A percentile compares a stretch with the other conserved stretches of the same genome.
Evolutionary conservation across 1,140 invertebrate species (phyloP).

Genomic region (Drosophila tani): DNA sequence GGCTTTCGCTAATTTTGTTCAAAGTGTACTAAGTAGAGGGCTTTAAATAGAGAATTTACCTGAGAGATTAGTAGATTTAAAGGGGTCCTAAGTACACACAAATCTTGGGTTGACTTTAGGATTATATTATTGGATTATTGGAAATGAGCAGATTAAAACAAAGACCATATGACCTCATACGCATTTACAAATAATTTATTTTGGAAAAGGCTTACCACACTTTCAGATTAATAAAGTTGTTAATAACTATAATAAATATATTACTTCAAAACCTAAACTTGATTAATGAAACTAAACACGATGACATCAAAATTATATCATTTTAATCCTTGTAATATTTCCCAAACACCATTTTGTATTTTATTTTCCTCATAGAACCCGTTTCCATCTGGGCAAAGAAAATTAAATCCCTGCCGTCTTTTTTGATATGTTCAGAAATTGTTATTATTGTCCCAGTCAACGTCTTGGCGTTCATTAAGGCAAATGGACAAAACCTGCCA

Average conservation of each 20-base stretch:
- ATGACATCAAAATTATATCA: too few relatives aligned
- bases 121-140: not conserved
- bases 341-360: not conserved
- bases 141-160: not conserved
- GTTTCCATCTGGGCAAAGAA: constrained; percentile 6
- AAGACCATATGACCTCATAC: too few relatives aligned
- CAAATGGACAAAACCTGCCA: constrained; percentile 44
- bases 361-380: constrained; percentile 1
- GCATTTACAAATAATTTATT: too few relatives aligned
- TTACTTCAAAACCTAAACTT: too few relatives aligned
- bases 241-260: too few relatives aligned
- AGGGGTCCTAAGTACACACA: not conserved
- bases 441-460: constrained; percentile 48
- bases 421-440: constrained; percentile 28
- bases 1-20: too few relatives aligned
- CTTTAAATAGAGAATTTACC: not conserved
- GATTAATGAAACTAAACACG: too few relatives aligned
- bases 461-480: constrained; percentile 41
- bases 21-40: not conserved
- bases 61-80: not conserved
- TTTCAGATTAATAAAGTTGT: too few relatives aligned
- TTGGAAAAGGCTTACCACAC: too few relatives aligned
- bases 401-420: constrained; percentile 11
- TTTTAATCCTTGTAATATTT: not conserved
- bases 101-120: not conserved